Evolutionary conservation across 2,888 invertebrate species (phyloP), one percentile per base, ranked within the genome.

Genomic region (Agonopterix arenella): DNA sequence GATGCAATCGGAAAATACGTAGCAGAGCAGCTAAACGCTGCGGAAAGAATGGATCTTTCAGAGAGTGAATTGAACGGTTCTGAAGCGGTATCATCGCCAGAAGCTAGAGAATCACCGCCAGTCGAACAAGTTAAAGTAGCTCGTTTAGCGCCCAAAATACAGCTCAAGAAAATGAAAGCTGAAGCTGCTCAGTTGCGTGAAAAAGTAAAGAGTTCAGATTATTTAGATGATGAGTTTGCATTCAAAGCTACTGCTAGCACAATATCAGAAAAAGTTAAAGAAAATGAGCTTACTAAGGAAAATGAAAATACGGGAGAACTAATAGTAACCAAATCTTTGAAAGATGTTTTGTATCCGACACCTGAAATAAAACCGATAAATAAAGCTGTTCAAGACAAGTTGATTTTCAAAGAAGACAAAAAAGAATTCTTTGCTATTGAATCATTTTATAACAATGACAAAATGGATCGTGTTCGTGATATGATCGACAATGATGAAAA

Each of bases 51-150:
- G 73, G 85, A 86, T 56, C 71, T 79, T 53, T 66, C 74, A 37
- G 86, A 88, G 49, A 73, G 59, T 61, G 88, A 89, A 55, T 64
- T 83, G 4, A 86, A 89, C 61, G 85, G 86, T 44, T 72, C 80
- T 37, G 86, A 86, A 55, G 68, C 63, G 7, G 70, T 71, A 1
- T 77, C 84, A 1, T 81, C 84, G 5, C 82, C 80, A 1, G 86
- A 84, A 64, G 73, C 80, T 8, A 70, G 84, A 57, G 80, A 84
- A 43, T 85, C 85, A 2, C 78, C 84, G 10, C 81, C 86, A 0
- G 73, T 83, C 16, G 91, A 91, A 66, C 89, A 85, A 1, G 85
- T 91, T 11, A 91, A 91, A 64, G 90, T 91, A 7, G 84, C 90
- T 45, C 80, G 84, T n/a, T 62, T 88, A n/a, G 89, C 89, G 13